phyloP scores from a whole-genome alignment of 2,888 invertebrate genomes.

The Oscheius sp. region DNA sequence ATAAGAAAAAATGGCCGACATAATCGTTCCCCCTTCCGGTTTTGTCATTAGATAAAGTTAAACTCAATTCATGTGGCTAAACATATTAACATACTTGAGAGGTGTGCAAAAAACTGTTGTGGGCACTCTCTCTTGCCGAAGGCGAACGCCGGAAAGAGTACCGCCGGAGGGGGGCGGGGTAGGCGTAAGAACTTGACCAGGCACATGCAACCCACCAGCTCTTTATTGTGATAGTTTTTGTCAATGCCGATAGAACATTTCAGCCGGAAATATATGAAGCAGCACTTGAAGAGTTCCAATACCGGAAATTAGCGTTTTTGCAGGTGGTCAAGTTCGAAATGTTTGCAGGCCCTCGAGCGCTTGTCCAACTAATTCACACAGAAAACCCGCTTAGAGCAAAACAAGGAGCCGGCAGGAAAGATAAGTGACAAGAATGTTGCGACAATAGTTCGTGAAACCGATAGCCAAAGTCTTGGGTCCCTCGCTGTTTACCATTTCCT shows the following conservation, averaged over 20 bases:
- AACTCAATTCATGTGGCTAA: not conserved
- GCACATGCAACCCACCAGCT: not conserved
- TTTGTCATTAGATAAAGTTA: too few species aligned
- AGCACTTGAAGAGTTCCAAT: not conserved
- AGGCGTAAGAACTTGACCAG: slow-evolving; percentile 1
- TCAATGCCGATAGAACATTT: too few species aligned
- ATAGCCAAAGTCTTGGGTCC: not conserved
- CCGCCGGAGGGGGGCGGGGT: not conserved
- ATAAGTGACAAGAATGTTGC: slow-evolving; percentile 1
- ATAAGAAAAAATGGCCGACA: too few species aligned
- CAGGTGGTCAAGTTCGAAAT: slow-evolving; percentile 26
- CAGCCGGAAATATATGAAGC: too few species aligned
- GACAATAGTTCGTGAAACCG: not conserved
- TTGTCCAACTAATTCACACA: slow-evolving; percentile 31
- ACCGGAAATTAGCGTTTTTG: slow-evolving; percentile 31
- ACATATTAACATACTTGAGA: not conserved
- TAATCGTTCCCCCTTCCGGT: too few species aligned
- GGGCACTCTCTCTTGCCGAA: not conserved
- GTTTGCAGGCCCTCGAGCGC: slow-evolving; percentile 28
- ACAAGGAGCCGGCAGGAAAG: not conserved
- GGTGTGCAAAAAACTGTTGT: too few species aligned
- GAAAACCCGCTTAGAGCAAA: slow-evolving; percentile 22
- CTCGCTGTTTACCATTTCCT: slow-evolving; percentile 22
- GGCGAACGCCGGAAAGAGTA: slow-evolving; percentile 10
- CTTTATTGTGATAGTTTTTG: too few species aligned